A percentile compares a stretch with the other conserved stretches of the same genome.
phyloP scores from a whole-genome alignment of 2,113 vertebrate species.

The Campylorhamphus procurvoides region DNA sequence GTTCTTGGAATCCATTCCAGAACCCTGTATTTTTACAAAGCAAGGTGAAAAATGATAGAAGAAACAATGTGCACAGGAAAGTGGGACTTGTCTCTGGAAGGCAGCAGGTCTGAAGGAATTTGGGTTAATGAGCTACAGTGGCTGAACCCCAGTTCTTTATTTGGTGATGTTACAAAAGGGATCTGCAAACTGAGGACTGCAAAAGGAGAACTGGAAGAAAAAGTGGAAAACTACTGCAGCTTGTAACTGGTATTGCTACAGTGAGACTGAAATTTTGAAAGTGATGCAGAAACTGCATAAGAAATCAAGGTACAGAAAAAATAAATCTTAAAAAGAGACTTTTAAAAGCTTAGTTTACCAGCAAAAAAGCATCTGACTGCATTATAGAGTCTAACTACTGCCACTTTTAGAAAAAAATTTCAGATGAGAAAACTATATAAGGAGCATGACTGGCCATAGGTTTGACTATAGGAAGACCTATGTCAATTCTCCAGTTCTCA shows the following conservation, averaged over 20 bases:
- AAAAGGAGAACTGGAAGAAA: not conserved
- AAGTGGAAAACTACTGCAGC: not conserved
- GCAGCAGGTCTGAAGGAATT: not conserved
- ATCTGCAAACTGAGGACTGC: not conserved
- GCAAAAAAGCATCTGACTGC: not conserved
- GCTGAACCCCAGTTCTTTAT: not conserved
- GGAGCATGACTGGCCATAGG: not conserved
- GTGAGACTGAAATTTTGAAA: not conserved
- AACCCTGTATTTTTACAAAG: not conserved
- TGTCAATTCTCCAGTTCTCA: not conserved
- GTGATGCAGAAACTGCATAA: not conserved
- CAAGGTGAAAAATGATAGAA: not conserved
- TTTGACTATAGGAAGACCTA: not conserved
- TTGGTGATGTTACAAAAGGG: not conserved
- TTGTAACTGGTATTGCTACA: not conserved
- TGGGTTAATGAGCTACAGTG: constrained; percentile 20
- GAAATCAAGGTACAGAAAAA: not conserved
- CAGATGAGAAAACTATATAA: not conserved
- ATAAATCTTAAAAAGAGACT: not conserved
- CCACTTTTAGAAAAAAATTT: not conserved
- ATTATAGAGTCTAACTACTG: not conserved
- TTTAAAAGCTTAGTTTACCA: not conserved
- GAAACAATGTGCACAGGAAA: not conserved
- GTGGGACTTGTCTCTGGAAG: not conserved
- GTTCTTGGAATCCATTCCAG: not conserved